Evolutionary conservation across 1,140 invertebrate genomes (phyloP).

Genomic region (Coenobita brevimanus): DNA sequence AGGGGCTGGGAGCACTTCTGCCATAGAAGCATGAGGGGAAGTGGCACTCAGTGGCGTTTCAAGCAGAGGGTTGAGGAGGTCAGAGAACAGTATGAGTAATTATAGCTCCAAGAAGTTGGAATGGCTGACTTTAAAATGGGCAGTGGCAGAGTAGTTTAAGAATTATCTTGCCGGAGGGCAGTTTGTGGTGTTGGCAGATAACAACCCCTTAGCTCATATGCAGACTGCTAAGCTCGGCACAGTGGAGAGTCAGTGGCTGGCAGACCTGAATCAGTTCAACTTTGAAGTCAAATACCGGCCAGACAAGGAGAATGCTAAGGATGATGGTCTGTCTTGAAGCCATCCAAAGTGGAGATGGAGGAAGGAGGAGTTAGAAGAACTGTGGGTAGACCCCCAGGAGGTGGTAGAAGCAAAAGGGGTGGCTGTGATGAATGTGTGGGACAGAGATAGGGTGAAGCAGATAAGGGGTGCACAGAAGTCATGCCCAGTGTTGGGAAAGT

Average conservation of each 20-base stretch:
- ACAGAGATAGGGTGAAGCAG: too few species aligned
- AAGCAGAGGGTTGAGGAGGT: neutral
- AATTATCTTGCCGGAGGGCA: slow-evolving; percentile 11
- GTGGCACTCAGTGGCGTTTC: neutral
- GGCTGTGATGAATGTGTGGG: neutral
- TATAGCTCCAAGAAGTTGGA: slow-evolving; percentile 6
- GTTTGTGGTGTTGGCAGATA: too few species aligned
- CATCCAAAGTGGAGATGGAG: neutral
- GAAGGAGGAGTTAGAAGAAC: too few species aligned
- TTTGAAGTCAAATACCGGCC: slow-evolving; percentile 11
- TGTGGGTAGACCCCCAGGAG: too few species aligned
- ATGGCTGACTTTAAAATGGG: neutral
- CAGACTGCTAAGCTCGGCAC: neutral
- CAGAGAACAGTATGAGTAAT: neutral
- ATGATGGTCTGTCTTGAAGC: neutral
- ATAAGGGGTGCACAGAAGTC: too few species aligned
- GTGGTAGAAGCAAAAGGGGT: too few species aligned
- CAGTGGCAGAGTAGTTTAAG: too few species aligned
- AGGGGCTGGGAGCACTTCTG: neutral
- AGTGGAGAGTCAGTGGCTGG: slow-evolving; percentile 8
- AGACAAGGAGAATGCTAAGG: neutral
- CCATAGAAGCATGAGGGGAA: slow-evolving; percentile 1
- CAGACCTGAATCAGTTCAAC: neutral
- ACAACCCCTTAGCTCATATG: too few species aligned
- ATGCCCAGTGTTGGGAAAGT: too few species aligned